phyloP scores from a whole-genome alignment of 1,140 invertebrate genomes.

The Anagrus nilaparvatae region DNA sequence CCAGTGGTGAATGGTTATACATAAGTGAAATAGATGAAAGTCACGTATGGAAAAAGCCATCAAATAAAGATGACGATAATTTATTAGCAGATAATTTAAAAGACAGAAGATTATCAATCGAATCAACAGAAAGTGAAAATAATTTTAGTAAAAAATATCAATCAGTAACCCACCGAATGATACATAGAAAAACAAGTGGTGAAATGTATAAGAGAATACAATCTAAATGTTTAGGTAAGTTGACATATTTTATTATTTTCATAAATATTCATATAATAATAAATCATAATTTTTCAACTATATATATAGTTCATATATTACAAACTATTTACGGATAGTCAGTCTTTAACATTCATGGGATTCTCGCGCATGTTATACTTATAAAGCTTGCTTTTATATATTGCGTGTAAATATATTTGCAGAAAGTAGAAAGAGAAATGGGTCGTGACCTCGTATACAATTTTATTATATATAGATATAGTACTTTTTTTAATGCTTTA shows the following conservation, averaged over 20 bases:
- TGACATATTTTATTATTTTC: constrained; percentile 11
- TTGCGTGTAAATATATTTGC: too few relatives aligned
- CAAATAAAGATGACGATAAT: constrained; percentile 36
- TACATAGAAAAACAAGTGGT: constrained; percentile 82
- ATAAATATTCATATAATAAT: background rate
- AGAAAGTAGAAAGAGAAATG: too few relatives aligned
- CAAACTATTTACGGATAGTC: too few relatives aligned
- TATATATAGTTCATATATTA: too few relatives aligned
- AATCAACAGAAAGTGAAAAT: constrained; percentile 78
- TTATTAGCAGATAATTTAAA: constrained; percentile 32
- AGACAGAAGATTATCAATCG: constrained; percentile 46
- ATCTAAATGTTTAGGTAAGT: constrained; percentile 75
- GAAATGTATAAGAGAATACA: constrained; percentile 82
- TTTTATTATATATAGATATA: too few relatives aligned
- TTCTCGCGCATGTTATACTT: too few relatives aligned
- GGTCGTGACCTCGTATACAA: too few relatives aligned
- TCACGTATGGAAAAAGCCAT: constrained; percentile 55
- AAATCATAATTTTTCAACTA: too few relatives aligned
- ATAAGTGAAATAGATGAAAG: constrained; percentile 63
- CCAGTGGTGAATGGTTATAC: constrained; percentile 62
- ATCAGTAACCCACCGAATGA: constrained; percentile 76
- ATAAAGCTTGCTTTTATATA: too few relatives aligned
- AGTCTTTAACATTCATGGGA: too few relatives aligned
- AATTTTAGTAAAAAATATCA: constrained; percentile 79
- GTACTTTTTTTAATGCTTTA: too few relatives aligned